phyloP scores from a whole-genome alignment of 2,888 invertebrate genomes.

The Sylvicola fuscatus region DNA sequence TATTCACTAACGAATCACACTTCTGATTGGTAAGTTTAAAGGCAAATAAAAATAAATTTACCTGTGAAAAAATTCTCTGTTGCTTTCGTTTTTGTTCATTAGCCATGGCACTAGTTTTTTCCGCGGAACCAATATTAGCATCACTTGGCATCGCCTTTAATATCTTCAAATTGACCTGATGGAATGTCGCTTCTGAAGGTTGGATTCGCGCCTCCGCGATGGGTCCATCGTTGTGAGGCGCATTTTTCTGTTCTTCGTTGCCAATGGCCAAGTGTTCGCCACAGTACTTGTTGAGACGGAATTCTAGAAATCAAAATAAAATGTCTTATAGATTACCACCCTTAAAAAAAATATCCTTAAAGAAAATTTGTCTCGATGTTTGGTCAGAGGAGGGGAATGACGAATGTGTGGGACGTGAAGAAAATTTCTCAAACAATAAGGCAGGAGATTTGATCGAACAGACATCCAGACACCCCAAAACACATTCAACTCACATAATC shows the following conservation, averaged over 20 bases:
- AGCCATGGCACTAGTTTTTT: conserved; percentile 1
- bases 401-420: too few species aligned
- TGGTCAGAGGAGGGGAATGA: too few species aligned
- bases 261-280: conserved; percentile 28
- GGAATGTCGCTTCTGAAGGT: conserved; percentile 9
- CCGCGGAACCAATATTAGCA: background rate
- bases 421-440: too few species aligned
- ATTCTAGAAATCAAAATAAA: conserved; percentile 22
- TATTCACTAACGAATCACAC: too few species aligned
- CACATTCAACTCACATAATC: too few species aligned
- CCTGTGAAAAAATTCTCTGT: conserved; percentile 13
- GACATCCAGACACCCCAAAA: too few species aligned
- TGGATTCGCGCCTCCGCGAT: conserved; percentile 12
- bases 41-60: too few species aligned
- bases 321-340: too few species aligned
- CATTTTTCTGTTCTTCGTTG: conserved; percentile 12
- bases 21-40: too few species aligned
- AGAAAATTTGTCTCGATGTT: too few species aligned
- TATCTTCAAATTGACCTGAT: conserved; percentile 12
- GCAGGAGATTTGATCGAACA: too few species aligned
- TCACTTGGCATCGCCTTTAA: conserved; percentile 9
- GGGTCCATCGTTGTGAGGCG: conserved; percentile 9
- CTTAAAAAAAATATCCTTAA: too few species aligned
- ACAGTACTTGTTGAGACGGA: conserved; percentile 32
- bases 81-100: conserved; percentile 5